These are phyloP conservation scores for Xyliphius kryptos DNA, from an alignment of 2,113 vertebrate genomes.

Conservation along the genomic window DNA sequence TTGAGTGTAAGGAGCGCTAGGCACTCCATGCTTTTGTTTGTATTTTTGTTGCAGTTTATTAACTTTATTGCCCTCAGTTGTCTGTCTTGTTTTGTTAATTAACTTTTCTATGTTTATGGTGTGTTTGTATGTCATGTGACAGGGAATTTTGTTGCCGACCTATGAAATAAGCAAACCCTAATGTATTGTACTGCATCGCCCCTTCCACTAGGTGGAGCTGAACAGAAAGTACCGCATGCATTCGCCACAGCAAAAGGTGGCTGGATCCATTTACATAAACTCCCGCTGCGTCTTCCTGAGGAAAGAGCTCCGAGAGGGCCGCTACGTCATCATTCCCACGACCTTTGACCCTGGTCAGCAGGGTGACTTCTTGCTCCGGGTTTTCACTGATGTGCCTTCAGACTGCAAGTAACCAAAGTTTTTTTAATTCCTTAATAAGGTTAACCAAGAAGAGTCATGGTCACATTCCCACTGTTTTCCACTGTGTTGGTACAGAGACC, in stretches of 20 bases:
- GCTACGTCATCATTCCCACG: slow-evolving; percentile 87
- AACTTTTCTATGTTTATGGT: no score
- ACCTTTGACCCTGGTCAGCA: slow-evolving; percentile 80
- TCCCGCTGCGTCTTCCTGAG: slow-evolving; percentile 82
- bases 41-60: no score
- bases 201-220: slow-evolving; percentile 76
- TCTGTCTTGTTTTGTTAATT: no score
- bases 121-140: no score
- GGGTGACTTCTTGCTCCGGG: slow-evolving; percentile 83
- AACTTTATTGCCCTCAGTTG: no score
- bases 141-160: no score
- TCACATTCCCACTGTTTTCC: not conserved
- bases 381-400: slow-evolving; percentile 85
- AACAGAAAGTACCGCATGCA: slow-evolving; percentile 91
- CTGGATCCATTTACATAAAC: slow-evolving; percentile 88
- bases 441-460: no score
- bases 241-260: slow-evolving; percentile 75
- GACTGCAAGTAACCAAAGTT: slow-evolving; percentile 70
- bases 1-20: no score
- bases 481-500: slow-evolving; percentile 63
- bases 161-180: no score
- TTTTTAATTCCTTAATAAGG: not conserved
- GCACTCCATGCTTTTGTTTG: no score
- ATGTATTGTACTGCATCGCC: slow-evolving; percentile 1
- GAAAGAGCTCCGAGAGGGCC: slow-evolving; percentile 77